Percentiles rank a stretch among this genome's conserved stretches.
These are phyloP conservation scores for Rotaria sp. DNA, from an alignment of 2,888 invertebrate species.

Conservation along the genomic window DNA sequence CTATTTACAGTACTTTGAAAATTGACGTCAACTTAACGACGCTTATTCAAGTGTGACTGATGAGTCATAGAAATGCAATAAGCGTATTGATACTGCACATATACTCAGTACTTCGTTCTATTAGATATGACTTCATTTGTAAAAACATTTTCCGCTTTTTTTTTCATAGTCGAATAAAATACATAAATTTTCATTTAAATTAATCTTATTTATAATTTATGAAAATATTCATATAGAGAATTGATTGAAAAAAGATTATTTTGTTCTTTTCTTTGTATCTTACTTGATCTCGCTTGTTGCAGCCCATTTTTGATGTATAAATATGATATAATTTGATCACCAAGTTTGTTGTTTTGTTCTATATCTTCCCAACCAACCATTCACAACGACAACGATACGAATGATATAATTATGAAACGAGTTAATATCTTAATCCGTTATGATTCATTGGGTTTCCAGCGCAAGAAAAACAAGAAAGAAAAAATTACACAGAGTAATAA, in stretches of 20 bases:
- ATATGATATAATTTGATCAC: not conserved
- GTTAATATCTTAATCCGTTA: not conserved
- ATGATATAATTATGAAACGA: not conserved
- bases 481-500: not conserved
- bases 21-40: not conserved
- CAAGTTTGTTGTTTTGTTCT: not conserved
- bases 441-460: not conserved
- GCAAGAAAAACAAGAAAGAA: not conserved
- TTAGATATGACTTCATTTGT: not conserved
- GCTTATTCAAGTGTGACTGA: not conserved
- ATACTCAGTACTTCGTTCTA: not conserved
- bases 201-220: no score
- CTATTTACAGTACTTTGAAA: not conserved
- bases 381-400: not conserved
- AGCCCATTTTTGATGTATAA: not conserved
- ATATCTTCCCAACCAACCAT: not conserved
- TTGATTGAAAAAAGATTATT: not conserved
- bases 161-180: not conserved
- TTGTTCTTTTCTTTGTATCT: not conserved
- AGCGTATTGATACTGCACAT: not conserved
- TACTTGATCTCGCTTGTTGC: not conserved
- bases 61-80: not conserved
- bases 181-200: no score
- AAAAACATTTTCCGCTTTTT: not conserved
- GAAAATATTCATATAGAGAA: no score